Percentiles rank a stretch among this genome's conserved stretches.
Conservation (phyloP, 2,113 vertebrate genomes). For the Phrynosoma blainvillii region DNA sequence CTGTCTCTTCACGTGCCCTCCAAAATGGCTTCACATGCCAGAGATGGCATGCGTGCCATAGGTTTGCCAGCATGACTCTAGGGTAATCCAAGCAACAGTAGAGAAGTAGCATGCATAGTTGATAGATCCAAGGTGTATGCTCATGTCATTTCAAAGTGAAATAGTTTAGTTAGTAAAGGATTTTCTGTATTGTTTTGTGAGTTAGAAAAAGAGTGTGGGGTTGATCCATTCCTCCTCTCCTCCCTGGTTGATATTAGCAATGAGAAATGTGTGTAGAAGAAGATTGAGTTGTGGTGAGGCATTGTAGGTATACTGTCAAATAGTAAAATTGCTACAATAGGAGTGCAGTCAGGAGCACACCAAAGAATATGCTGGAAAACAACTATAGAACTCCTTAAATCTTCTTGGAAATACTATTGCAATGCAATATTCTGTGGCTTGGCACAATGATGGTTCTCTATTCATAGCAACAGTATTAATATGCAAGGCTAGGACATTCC, state of each 20-base stretch:
- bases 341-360: background rate
- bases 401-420: background rate
- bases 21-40: too few relatives aligned
- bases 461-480: background rate
- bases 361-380: background rate
- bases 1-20: too few relatives aligned
- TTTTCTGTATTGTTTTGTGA: background rate
- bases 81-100: background rate
- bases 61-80: too few relatives aligned
- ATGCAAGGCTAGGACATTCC: background rate
- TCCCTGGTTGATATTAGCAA: background rate
- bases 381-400: background rate
- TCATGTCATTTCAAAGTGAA: background rate
- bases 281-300: background rate
- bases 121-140: background rate
- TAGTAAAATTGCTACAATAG: background rate
- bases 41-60: too few relatives aligned
- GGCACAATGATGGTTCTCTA: background rate
- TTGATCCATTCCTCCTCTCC: background rate
- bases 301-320: too few relatives aligned
- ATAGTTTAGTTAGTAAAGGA: background rate
- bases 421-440: background rate
- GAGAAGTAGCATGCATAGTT: background rate
- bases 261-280: background rate
- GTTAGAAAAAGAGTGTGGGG: background rate